phyloP scores from a whole-genome alignment of 2,888 invertebrate genomes.

The Mesorhabditis sp. region DNA sequence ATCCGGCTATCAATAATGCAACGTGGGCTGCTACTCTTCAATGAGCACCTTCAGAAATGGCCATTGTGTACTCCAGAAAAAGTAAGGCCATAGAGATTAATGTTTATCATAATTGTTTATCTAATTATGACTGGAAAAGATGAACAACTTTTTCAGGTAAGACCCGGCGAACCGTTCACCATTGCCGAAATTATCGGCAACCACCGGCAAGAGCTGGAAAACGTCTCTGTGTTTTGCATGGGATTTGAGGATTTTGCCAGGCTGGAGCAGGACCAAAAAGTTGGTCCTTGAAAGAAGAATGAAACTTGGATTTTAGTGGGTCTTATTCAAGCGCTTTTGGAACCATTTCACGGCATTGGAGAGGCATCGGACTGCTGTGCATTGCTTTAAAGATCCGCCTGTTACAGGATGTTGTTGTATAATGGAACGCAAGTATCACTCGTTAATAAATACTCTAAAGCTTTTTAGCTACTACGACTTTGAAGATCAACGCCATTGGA shows the following conservation, averaged over 20 bases:
- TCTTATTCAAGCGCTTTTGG: background rate
- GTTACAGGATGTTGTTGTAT: background rate
- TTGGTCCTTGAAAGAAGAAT: background rate
- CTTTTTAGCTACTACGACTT: conserved; percentile 4
- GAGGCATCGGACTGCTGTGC: background rate
- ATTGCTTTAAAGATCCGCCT: background rate
- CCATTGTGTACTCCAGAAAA: too few relatives aligned
- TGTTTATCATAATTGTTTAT: too few relatives aligned
- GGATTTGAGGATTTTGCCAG: background rate
- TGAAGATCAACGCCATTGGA: background rate
- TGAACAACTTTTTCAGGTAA: background rate
- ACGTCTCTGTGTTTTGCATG: conserved; percentile 1
- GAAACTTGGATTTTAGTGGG: background rate
- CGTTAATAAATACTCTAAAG: background rate
- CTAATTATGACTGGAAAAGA: too few relatives aligned
- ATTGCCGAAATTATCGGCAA: background rate
- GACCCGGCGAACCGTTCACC: background rate
- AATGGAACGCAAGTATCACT: too few relatives aligned
- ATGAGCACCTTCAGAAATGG: too few relatives aligned
- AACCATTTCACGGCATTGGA: background rate
- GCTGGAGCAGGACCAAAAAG: background rate
- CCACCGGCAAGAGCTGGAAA: background rate
- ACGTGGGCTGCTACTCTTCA: too few relatives aligned
- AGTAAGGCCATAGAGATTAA: too few relatives aligned
- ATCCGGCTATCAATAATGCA: too few relatives aligned